A percentile compares a stretch with the other conserved stretches of the same genome.
phyloP scores from a whole-genome alignment of 2,888 invertebrate genomes.

The Nudaria mundana region DNA sequence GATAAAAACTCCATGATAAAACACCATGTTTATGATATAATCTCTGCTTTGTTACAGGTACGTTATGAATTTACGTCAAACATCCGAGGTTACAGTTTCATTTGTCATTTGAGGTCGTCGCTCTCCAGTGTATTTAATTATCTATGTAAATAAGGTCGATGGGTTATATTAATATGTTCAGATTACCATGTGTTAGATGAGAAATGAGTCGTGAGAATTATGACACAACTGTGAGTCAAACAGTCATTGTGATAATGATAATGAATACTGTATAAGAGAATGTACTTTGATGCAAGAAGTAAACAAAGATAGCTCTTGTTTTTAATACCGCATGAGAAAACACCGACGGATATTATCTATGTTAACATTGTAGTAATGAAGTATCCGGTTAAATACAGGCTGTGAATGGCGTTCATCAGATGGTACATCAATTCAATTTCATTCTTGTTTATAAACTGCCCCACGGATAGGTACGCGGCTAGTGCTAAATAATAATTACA shows the following conservation, averaged over 20 bases:
- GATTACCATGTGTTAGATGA: conserved; percentile 44
- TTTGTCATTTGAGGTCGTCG: conserved; percentile 17
- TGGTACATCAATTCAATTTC: no score
- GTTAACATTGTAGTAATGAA: background rate
- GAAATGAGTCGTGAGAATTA: conserved; percentile 58
- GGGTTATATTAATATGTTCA: conserved; percentile 31
- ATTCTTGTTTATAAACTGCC: no score
- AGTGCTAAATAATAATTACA: no score
- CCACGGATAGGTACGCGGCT: no score
- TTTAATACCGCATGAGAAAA: conserved; percentile 1
- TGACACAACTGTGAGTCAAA: conserved; percentile 30
- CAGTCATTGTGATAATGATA: conserved; percentile 29
- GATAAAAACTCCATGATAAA: no score
- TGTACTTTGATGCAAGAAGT: conserved; percentile 8
- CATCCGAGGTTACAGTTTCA: conserved; percentile 12
- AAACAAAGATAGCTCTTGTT: background rate
- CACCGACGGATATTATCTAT: background rate
- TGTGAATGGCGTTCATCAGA: no score
- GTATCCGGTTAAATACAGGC: background rate
- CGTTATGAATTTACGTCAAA: conserved; percentile 26
- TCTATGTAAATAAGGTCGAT: conserved; percentile 41
- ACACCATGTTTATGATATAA: no score
- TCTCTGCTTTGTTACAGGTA: conserved; percentile 54
- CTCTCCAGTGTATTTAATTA: conserved; percentile 29
- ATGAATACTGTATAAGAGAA: conserved; percentile 10